These are phyloP conservation scores for Petrocephalus microphthalmus DNA, from an alignment of 2,113 vertebrate species.

Conservation along the genomic window DNA sequence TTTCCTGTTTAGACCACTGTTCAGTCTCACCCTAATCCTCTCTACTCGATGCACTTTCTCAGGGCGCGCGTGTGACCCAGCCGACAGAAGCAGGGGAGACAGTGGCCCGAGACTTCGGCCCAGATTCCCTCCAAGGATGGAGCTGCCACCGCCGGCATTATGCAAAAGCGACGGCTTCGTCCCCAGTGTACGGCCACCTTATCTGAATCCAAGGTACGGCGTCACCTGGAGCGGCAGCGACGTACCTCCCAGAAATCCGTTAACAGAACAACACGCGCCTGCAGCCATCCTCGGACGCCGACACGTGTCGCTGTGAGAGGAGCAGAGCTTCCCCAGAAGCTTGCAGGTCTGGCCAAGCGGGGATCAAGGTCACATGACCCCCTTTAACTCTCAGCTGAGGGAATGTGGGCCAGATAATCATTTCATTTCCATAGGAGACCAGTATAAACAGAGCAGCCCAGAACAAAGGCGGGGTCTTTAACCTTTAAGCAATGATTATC, in stretches of 20 bases:
- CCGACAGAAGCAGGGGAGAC: slow-evolving; percentile 16
- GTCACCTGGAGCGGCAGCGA: background rate
- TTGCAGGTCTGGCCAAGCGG: background rate
- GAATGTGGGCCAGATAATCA: slow-evolving; percentile 26
- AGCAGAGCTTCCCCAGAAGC: background rate
- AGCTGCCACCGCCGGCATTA: background rate
- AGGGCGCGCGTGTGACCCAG: slow-evolving; percentile 19
- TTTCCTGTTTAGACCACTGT: slow-evolving; percentile 33
- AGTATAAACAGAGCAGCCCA: slow-evolving; percentile 23
- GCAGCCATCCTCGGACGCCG: background rate
- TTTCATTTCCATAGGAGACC: slow-evolving; percentile 19
- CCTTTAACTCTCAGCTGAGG: slow-evolving; percentile 18
- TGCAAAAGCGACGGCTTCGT: too few species aligned
- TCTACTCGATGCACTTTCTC: slow-evolving; percentile 19
- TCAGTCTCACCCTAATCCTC: slow-evolving; percentile 31
- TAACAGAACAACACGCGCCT: background rate
- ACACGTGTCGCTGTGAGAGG: background rate
- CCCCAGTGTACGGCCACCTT: slow-evolving; percentile 1
- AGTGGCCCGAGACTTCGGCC: slow-evolving; percentile 17
- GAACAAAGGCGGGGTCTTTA: slow-evolving; percentile 15
- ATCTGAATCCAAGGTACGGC: background rate
- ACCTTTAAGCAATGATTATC: slow-evolving; percentile 17
- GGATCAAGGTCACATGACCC: background rate
- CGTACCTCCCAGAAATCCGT: background rate
- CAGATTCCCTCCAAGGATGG: slow-evolving; percentile 20